Base-by-base conservation (phyloP, 2,113 vertebrate genomes). In the Pterocles orientalis region DNA sequence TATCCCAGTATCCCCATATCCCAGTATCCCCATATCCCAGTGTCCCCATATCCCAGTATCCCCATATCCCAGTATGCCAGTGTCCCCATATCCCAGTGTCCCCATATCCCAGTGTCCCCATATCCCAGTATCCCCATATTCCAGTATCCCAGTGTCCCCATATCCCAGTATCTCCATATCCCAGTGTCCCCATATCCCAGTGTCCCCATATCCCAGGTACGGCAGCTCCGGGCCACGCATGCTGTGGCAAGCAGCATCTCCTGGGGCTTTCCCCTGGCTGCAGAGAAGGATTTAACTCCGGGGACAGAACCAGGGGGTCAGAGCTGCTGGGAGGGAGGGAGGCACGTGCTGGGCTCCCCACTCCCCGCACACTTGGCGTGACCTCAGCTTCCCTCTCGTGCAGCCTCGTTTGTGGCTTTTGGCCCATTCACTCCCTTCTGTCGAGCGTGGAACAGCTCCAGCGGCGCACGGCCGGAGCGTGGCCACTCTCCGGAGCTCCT, bases 171-270 rank as follows among this genome's bases (percentile, higher is more conserved):
- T 11, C 82, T 36, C 23, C 20, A 24, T 18, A 1, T 10, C 16
- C 34, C 2, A 3, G 24, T 47, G 25, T 53, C 24, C 50, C 24
- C 5, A 24, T 18, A 1, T 10, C 16, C 34, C 51, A 53, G 51
- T 53, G 14, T 53, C 50, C 50, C 24, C 5, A 24, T 18, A 1
- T 8, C 16, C 34, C 2, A 3, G 24, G 39, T 11, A 4, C 0
- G 7, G 53, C 8, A 8, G 50, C 77, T 70, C 2, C 0, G 3
- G 54, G 43, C 25, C 31, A 26, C 0, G 0, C 20, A 0, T 0
- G 9, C 53, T 13, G 50, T 0, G 3, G 20, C 54, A 7, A 50
- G 41, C 41, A 25, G 85, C 87, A 68, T 57, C 70, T 82, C 26
- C 72, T 2, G 2, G 18, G 23, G 41, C 57, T 80, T 68, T 51